Conservation (phyloP, 2,113 vertebrate species). For the Paratilapia polleni region DNA sequence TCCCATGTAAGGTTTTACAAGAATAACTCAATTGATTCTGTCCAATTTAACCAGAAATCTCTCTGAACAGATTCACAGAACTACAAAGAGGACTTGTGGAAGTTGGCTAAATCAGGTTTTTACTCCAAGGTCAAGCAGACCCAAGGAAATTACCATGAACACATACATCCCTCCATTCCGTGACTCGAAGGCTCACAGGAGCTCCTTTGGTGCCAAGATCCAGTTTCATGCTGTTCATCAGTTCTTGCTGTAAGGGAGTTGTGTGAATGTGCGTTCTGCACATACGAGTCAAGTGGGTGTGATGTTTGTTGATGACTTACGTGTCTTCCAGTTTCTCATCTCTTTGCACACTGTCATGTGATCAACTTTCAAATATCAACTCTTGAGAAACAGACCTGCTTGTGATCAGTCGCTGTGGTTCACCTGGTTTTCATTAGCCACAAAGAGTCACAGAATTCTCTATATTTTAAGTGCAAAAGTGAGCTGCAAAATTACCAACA, state of each 20-base stretch:
- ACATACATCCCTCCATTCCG: conserved; percentile 11
- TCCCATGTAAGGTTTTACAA: not conserved
- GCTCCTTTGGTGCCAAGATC: conserved; percentile 29
- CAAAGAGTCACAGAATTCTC: not conserved
- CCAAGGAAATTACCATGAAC: conserved; percentile 48
- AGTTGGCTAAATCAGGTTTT: conserved; percentile 26
- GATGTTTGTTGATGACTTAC: not conserved
- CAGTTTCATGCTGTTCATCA: conserved; percentile 52
- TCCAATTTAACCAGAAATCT: conserved; percentile 2
- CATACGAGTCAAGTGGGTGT: not conserved
- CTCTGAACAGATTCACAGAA: conserved; percentile 43
- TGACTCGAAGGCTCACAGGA: conserved; percentile 30
- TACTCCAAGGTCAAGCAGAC: conserved; percentile 33
- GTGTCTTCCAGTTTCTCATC: not conserved
- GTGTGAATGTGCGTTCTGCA: not conserved
- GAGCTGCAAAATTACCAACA: not conserved
- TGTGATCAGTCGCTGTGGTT: not conserved
- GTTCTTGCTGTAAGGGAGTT: conserved; percentile 7
- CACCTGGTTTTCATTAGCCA: not conserved
- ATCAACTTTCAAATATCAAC: not conserved
- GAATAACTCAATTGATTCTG: conserved; percentile 11
- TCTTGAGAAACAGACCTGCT: not conserved
- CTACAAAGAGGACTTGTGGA: conserved; percentile 41
- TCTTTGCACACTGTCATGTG: not conserved
- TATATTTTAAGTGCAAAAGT: not conserved